Conservation (phyloP, 1,140 invertebrate species). For the Papilio machaon region DNA sequence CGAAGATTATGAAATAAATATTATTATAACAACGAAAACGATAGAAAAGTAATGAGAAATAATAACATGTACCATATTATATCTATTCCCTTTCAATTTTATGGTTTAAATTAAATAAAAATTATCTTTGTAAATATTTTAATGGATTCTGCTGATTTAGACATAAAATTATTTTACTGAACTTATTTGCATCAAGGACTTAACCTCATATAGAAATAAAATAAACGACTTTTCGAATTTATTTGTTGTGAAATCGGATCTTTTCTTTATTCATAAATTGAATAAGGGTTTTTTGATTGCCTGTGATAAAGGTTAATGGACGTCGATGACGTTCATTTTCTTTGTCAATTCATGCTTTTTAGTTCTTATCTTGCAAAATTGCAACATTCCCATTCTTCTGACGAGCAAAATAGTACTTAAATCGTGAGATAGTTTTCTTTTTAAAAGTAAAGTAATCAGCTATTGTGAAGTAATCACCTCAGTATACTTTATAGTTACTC, state of each 20-base stretch:
- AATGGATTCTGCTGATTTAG: neutral
- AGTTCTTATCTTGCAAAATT: neutral
- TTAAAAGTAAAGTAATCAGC: neutral
- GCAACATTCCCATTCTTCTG: neutral
- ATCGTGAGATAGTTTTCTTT: neutral
- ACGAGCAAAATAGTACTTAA: neutral
- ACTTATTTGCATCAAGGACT: conserved; percentile 27
- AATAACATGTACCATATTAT: neutral
- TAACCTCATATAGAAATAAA: conserved; percentile 42
- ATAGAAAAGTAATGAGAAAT: neutral
- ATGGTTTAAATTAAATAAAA: neutral
- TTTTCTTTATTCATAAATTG: conserved; percentile 2
- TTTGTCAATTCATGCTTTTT: neutral
- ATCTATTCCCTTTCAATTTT: neutral
- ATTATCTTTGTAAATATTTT: neutral
- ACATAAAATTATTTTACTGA: conserved; percentile 7
- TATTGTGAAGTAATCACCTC: neutral
- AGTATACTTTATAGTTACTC: too few species aligned
- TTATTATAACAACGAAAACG: neutral
- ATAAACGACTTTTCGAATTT: conserved; percentile 29
- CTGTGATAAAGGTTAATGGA: conserved; percentile 3
- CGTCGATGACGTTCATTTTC: neutral
- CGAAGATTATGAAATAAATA: too few species aligned
- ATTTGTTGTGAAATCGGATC: conserved; percentile 16
- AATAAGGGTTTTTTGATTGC: neutral